Evolutionary conservation across 2,113 vertebrate genomes (phyloP), one percentile per base, ranked within the genome.

Genomic region (Octodon degus): DNA sequence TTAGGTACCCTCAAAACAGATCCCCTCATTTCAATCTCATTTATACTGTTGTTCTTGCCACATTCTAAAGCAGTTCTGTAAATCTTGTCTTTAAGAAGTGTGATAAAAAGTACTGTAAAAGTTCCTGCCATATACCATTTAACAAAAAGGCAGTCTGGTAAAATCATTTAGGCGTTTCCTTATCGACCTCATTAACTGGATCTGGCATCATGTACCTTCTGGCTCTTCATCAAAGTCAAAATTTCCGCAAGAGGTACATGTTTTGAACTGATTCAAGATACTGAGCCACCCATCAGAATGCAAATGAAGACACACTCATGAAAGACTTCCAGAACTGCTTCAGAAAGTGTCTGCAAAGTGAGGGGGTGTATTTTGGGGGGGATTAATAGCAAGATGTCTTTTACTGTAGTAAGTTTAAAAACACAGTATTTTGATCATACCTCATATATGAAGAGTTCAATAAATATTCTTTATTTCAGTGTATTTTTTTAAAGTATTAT

Each of bases 401-500:
- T 50, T 79, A 79, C 76, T 79, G 11, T 27, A 76, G 12, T 76
- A 76, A 76, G 12, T 76, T 43, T 76, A 76, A 76, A 76, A 40
- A 76, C 72, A 70, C 7, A 76, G 22, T 76, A 76, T 13, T 76
- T 43, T 27, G 10, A 76, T 43, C 72, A 76, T 76, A 76, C 72
- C 10, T 76, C 72, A 76, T 43, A 12, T 76, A 43, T 67, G 90
- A 67, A 60, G 17, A 89, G 13, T 34, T 81, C 19, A 86, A 8
- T 43, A 68, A 89, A 87, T 91, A 93, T 14, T 91, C 14, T 4
- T 63, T 30, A 91, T n/a, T 82, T 62, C 34, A 63, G 63, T 82
- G 5, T 47, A 85, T 24, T 90, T 88, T 79, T 90, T 84, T 11
- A 95, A 37, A 88, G n/a, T 84, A 83, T 60, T 63, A 91, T 2